Evolutionary conservation across 2,888 invertebrate genomes (phyloP), one percentile per base, ranked within the genome.

Genomic region (Cenopis cana): DNA sequence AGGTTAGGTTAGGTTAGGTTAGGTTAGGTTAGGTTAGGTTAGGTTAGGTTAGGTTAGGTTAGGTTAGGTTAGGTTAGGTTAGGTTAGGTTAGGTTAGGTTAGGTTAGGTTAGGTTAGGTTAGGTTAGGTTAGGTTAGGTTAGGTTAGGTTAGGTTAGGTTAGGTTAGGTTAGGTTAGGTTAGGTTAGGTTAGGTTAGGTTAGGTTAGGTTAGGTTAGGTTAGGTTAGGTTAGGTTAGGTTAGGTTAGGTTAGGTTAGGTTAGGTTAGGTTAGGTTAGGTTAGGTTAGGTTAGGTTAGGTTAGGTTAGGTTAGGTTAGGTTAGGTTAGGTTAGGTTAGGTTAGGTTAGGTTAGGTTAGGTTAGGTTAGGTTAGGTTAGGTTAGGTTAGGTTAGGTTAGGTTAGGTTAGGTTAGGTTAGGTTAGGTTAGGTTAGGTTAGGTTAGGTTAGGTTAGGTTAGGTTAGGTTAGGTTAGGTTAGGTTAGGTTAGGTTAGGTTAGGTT

Each of bases 271-370:
- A 57, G 57, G 57, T 57, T 57, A 57, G 57, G 57, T 57, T 57
- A 57, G 57, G 57, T 57, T 57, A 57, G 57, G 57, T 57, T 57
- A 57, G 57, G 57, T 57, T 57, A 57, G 57, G 57, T 57, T 57
- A 57, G 57, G 57, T 57, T 57, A 57, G 57, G 57, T 57, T 57
- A 57, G 57, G 57, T 57, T 57, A 59, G 59, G 59, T 59, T 59
- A 59, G 59, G 59, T 59, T 59, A 59, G 59, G 59, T 59, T 59
- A 59, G 59, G 59, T 59, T 59, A 59, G 59, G 59, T 59, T 59
- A 59, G 59, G 59, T 59, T 59, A 59, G 59, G 59, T 59, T 59
- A 59, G 59, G 59, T 59, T 59, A 59, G 59, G 59, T 59, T 59
- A 59, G 59, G 59, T 59, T 59, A 59, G 59, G 59, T 59, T 59